Evolutionary conservation across 2,797 vertebrate species (phyloP).

Genomic region (Brachyrhaphis roseni): DNA sequence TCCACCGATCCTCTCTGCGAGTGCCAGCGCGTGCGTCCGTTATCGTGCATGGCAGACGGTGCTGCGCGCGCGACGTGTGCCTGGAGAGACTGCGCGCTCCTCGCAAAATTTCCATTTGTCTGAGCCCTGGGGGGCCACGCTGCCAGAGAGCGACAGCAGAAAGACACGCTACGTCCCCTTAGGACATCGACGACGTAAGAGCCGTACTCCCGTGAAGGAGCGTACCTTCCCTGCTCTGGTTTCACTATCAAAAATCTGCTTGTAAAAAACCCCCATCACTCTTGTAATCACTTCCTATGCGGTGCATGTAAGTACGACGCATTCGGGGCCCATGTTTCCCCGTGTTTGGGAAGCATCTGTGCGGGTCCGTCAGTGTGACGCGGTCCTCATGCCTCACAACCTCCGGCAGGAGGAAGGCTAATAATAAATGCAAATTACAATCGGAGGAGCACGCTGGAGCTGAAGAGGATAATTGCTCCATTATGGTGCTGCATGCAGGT

Average conservation of each 20-base stretch:
- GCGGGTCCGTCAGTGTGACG: conserved; percentile 62
- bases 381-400: conserved; percentile 53
- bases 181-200: conserved; percentile 19
- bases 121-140: conserved; percentile 49
- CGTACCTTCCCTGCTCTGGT: conserved; percentile 31
- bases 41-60: conserved; percentile 34
- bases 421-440: conserved; percentile 82
- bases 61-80: conserved; percentile 23
- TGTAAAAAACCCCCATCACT: conserved; percentile 23
- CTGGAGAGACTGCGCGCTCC: conserved; percentile 46
- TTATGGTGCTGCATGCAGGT: conserved; percentile 55
- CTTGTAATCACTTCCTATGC: conserved; percentile 34
- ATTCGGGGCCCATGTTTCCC: conserved; percentile 6
- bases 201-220: conserved; percentile 27
- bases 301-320: conserved; percentile 4
- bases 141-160: conserved; percentile 2
- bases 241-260: conserved; percentile 43
- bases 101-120: conserved; percentile 59
- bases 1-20: conserved; percentile 46
- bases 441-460: conserved; percentile 70
- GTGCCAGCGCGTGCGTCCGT: conserved; percentile 37
- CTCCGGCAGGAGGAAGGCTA: conserved; percentile 62
- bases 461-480: conserved; percentile 79
- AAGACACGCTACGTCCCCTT: conserved; percentile 1
- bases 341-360: conserved; percentile 63